Base-by-base conservation (phyloP, 2,113 vertebrate species). In the Morone chrysops region DNA sequence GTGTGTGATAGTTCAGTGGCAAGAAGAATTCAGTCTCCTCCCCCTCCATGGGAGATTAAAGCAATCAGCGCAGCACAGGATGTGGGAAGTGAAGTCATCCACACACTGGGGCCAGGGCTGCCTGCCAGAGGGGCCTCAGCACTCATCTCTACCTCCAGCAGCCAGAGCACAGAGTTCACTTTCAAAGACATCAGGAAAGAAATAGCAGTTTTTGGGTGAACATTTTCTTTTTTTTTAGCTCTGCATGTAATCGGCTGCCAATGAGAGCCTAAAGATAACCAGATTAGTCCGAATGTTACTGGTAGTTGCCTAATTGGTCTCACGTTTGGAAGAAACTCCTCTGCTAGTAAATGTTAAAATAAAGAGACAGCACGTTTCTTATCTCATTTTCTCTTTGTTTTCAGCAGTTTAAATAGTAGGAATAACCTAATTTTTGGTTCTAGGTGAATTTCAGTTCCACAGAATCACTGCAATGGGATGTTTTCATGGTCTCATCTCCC, bases 1-100 rank as follows among this genome's bases (percentile, higher is more conserved):
- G 86, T 81, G 79, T 78, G 57, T 75, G 78, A 87, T 89, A 87
- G 92, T 89, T 89, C 70, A 86, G 91, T 87, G 90, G 87, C 75
- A 69, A 87, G 77, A 92, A 90, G 92, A 94, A 93, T 94, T 90
- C 81, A 84, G 83, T 57, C 82, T 81, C 85, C 74, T 56, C 87
- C 86, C 57, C 92, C 73, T 86, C 87, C 80, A 85, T 43, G 82
- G 90, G 90, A 94, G 92, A 93, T 94, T 89, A 94, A 90, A 93
- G 90, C 89, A 92, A 94, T 94, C 92, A 94, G 69, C 54, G 40
- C 90, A 92, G 90, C 89, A 92, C 92, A 95, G 94, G 94, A 96
- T 95, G 94, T 93, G 93, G 94, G 94, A 92, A 93, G 91, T 95
- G 94, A 95, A 89, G 93, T 96, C 94, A 95, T 93, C 92, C 87